Percentiles rank a stretch among this genome's conserved stretches.
These are phyloP conservation scores for Heliconius erato DNA, from an alignment of 2,888 invertebrate genomes.

Conservation along the genomic window DNA sequence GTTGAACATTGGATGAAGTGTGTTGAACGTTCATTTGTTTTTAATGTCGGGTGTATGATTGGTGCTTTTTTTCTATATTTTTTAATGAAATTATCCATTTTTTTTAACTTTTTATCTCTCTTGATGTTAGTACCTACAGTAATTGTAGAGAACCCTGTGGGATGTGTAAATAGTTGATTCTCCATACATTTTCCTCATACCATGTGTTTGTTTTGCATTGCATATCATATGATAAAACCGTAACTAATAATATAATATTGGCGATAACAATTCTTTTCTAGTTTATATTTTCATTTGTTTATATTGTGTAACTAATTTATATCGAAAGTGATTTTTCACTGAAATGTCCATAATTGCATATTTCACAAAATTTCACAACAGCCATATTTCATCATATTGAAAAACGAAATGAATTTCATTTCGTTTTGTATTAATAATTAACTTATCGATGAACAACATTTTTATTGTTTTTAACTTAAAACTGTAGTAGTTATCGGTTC, in stretches of 20 bases:
- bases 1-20: slow-evolving; percentile 24
- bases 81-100: not conserved
- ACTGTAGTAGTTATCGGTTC: not conserved
- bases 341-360: not conserved
- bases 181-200: slow-evolving; percentile 8
- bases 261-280: slow-evolving; percentile 9
- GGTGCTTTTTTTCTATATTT: not conserved
- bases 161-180: not conserved
- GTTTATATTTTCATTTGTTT: not conserved
- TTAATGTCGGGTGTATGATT: slow-evolving; percentile 34
- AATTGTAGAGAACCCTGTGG: not conserved
- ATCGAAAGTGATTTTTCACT: not conserved
- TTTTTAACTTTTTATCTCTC: not conserved
- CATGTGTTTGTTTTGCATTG: slow-evolving; percentile 11
- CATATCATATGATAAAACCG: not conserved
- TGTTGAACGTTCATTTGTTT: slow-evolving; percentile 57
- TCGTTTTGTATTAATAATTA: not conserved
- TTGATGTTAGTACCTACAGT: not conserved
- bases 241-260: slow-evolving; percentile 11
- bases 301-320: not conserved
- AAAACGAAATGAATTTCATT: not conserved
- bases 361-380: slow-evolving; percentile 13
- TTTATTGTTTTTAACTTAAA: too few species aligned
- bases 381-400: not conserved
- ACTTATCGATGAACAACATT: too few species aligned